These are phyloP conservation scores for Caenorhabditis parvicauda DNA, from an alignment of 2,888 invertebrate genomes.

Conservation along the genomic window DNA sequence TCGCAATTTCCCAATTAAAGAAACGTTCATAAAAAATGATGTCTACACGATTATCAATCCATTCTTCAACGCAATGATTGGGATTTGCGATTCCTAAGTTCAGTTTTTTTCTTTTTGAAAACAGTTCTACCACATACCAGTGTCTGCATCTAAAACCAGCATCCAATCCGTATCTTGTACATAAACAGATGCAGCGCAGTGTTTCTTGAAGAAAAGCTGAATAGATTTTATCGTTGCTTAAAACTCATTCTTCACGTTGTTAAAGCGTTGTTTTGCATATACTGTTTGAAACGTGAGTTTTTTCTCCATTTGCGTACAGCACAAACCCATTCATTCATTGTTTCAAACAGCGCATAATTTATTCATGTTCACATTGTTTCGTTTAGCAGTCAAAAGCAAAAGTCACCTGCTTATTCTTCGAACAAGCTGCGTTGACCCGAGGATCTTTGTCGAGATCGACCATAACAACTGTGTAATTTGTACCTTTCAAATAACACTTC, in stretches of 20 bases:
- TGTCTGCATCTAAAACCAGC: conserved; percentile 60
- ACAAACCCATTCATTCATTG: neutral
- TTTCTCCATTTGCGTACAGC: neutral
- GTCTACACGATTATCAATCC: conserved; percentile 59
- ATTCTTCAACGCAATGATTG: conserved; percentile 62
- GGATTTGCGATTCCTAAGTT: conserved; percentile 56
- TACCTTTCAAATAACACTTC: conserved; percentile 53
- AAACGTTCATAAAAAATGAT: conserved; percentile 60
- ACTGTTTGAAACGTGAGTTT: neutral
- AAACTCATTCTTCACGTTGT: neutral
- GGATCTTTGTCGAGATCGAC: conserved; percentile 53
- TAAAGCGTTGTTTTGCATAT: neutral
- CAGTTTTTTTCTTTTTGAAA: neutral
- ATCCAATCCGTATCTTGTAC: conserved; percentile 59
- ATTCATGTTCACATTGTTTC: too few species aligned
- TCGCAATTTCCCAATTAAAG: conserved; percentile 62
- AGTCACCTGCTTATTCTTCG: conserved; percentile 43
- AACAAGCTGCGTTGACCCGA: conserved; percentile 38
- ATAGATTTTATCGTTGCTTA: too few species aligned
- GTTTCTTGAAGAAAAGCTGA: conserved; percentile 60
- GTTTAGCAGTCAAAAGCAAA: neutral
- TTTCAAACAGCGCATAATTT: too few species aligned
- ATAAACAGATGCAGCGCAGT: conserved; percentile 59
- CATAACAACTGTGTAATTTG: conserved; percentile 50
- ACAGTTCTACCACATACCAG: conserved; percentile 19